A percentile compares a stretch with the other conserved stretches of the same genome.
Evolutionary conservation across 2,797 vertebrate genomes (phyloP).

Genomic region (Coendou prehensilis): DNA sequence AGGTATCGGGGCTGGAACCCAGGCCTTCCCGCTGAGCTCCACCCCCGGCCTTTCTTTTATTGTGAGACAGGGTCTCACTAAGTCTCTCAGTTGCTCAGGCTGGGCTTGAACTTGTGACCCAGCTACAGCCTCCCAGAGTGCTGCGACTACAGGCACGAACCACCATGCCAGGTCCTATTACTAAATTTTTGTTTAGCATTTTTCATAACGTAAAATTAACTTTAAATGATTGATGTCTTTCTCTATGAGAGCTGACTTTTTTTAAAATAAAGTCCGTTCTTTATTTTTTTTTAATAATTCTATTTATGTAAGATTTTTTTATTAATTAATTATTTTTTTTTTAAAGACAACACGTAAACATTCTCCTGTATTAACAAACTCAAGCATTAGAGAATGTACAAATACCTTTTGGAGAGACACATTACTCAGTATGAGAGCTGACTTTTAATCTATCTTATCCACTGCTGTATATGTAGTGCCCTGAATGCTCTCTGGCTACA

Average conservation of each 20-base stretch:
- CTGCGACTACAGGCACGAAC: background rate
- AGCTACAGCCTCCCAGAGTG: background rate
- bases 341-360: no score
- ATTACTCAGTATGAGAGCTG: background rate
- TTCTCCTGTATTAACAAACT: no score
- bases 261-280: no score
- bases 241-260: background rate
- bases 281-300: no score
- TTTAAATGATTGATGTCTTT: conserved; percentile 27
- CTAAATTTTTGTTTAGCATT: conserved; percentile 50
- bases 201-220: background rate
- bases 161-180: background rate
- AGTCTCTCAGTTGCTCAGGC: background rate
- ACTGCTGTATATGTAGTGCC: background rate
- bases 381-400: no score
- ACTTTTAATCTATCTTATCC: conserved; percentile 53
- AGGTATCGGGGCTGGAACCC: background rate
- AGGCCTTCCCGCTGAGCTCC: background rate
- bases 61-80: background rate
- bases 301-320: no score
- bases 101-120: background rate
- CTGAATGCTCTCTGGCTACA: background rate
- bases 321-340: no score
- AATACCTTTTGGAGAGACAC: no score
- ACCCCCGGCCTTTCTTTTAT: background rate